Conservation (phyloP, 2,888 invertebrate species). For the Cephus sareptanus region DNA sequence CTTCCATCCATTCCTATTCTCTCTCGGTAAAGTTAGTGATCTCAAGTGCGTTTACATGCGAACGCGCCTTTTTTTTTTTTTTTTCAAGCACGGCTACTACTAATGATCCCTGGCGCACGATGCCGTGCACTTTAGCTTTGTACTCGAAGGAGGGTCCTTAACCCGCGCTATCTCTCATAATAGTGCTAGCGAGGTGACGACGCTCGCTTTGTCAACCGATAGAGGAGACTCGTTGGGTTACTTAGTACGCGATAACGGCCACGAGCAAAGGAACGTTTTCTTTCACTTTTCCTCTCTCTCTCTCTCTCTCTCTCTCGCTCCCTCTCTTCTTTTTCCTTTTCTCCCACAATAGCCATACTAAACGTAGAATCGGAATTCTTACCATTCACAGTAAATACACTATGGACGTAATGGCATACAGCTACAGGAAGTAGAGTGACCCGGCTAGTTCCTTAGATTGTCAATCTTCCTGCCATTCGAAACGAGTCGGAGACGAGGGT, state of each 20-base stretch:
- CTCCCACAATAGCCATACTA: constrained; percentile 16
- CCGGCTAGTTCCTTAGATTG: neutral
- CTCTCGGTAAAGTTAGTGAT: neutral
- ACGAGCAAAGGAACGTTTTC: neutral
- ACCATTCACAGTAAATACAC: neutral
- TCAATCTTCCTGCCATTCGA: neutral
- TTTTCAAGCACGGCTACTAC: neutral
- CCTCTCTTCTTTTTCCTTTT: neutral
- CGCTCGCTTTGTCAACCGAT: constrained; percentile 42
- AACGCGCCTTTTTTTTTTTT: neutral
- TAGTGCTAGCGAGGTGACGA: constrained; percentile 37
- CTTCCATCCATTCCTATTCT: neutral
- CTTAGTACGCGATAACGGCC: constrained; percentile 17
- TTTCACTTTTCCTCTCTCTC: neutral
- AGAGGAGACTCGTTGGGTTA: constrained; percentile 39
- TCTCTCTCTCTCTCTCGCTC: neutral
- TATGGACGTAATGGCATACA: neutral
- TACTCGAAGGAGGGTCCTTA: constrained; percentile 30
- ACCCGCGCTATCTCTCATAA: constrained; percentile 41
- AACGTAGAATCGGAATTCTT: constrained; percentile 10
- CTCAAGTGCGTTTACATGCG: neutral
- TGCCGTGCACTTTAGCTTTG: neutral
- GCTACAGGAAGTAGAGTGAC: neutral
- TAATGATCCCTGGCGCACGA: neutral
- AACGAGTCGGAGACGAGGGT: neutral